Percentiles rank a stretch among this genome's conserved stretches.
Evolutionary conservation across 2,797 vertebrate species (phyloP).

Genomic region (Labeo calbasu): DNA sequence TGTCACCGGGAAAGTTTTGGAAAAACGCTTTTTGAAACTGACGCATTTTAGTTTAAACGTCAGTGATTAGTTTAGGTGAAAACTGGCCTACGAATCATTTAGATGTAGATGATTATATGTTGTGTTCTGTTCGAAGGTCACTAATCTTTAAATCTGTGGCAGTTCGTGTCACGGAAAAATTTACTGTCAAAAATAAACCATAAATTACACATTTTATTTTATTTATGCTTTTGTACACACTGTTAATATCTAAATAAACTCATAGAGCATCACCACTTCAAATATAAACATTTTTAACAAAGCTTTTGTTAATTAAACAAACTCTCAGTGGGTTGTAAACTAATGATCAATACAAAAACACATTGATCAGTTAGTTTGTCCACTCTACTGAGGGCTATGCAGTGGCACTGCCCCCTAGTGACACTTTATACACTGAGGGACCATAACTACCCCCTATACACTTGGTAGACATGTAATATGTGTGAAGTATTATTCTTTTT

Average conservation of each 20-base stretch:
- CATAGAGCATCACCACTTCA: not conserved
- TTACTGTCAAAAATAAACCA: not conserved
- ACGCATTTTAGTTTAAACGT: conserved; percentile 56
- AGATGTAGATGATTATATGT: not conserved
- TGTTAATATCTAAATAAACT: not conserved
- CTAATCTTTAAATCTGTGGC: not conserved
- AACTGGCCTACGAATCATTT: not conserved
- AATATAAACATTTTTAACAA: not conserved
- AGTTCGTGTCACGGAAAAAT: not conserved
- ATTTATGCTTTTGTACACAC: not conserved
- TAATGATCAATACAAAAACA: not conserved
- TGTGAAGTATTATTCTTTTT: not conserved
- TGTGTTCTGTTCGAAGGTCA: not conserved
- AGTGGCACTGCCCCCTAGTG: conserved; percentile 91
- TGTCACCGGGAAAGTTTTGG: conserved; percentile 81
- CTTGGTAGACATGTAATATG: not conserved
- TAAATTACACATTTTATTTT: no score
- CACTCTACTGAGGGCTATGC: conserved; percentile 70
- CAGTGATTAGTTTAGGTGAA: conserved; percentile 7
- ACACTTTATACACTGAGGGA: conserved; percentile 27
- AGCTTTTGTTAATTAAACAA: not conserved
- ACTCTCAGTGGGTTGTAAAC: not conserved
- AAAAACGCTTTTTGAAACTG: conserved; percentile 77
- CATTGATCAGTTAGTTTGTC: not conserved
- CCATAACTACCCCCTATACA: conserved; percentile 25